These are phyloP conservation scores for Perccottus glenii DNA, from an alignment of 2,113 vertebrate species.

Conservation along the genomic window DNA sequence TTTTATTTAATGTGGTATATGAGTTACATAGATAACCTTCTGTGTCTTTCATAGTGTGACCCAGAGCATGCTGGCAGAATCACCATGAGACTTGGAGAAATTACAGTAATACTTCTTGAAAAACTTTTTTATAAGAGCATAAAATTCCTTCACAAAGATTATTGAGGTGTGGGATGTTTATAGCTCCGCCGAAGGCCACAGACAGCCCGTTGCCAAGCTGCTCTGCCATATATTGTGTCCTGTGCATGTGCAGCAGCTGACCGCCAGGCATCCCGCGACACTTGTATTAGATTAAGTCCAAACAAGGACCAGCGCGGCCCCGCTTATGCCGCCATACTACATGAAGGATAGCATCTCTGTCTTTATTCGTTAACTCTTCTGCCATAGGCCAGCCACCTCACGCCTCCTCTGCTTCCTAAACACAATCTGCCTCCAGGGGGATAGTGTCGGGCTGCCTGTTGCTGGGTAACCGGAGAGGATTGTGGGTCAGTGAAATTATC, in stretches of 20 bases:
- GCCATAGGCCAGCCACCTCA: slow-evolving; percentile 41
- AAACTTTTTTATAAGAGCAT: slow-evolving; percentile 38
- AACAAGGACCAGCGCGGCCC: slow-evolving; percentile 41
- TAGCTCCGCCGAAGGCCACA: slow-evolving; percentile 29
- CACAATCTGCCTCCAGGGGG: slow-evolving; percentile 64
- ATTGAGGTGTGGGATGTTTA: slow-evolving; percentile 45
- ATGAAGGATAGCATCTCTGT: slow-evolving; percentile 59
- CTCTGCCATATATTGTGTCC: not conserved
- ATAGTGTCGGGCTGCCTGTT: slow-evolving; percentile 62
- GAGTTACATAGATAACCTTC: no score
- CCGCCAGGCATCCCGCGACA: slow-evolving; percentile 49
- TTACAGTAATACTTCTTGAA: slow-evolving; percentile 18
- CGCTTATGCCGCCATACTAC: slow-evolving; percentile 36
- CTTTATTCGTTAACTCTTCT: slow-evolving; percentile 39
- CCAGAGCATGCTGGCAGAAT: not conserved
- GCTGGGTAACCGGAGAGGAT: slow-evolving; percentile 70
- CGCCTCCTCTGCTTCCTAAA: slow-evolving; percentile 62
- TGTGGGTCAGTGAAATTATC: slow-evolving; percentile 69
- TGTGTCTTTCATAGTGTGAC: no score
- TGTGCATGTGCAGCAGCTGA: slow-evolving; percentile 15
- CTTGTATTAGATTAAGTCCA: slow-evolving; percentile 51
- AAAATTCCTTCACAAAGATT: slow-evolving; percentile 31
- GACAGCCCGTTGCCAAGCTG: slow-evolving; percentile 19
- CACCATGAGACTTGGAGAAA: slow-evolving; percentile 19
- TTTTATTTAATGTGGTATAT: no score